These are phyloP conservation scores for Saguinus imperator DNA, from an alignment of 2,113 vertebrate species.

Conservation along the genomic window DNA sequence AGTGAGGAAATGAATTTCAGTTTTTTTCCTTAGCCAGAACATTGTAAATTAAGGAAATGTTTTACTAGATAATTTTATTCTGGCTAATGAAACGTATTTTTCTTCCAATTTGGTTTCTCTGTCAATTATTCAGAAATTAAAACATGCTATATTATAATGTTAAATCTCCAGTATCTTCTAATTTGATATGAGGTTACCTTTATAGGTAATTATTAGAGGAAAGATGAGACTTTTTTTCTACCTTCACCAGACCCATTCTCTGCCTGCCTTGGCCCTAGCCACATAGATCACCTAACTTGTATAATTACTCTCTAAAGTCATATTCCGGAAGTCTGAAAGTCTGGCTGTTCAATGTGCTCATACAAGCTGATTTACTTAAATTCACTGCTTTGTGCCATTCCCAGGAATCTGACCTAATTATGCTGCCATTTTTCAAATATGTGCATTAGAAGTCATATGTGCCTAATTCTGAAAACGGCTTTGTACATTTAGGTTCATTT, in stretches of 20 bases:
- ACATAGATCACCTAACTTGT: not conserved
- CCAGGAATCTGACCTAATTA: not conserved
- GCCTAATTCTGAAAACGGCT: constrained; percentile 55
- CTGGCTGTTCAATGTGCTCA: not conserved
- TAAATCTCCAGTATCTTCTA: constrained; percentile 11
- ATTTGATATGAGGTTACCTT: constrained; percentile 2
- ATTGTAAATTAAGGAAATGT: constrained; percentile 38
- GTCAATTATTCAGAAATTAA: constrained; percentile 51
- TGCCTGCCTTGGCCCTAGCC: not conserved
- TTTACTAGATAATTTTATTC: constrained; percentile 36
- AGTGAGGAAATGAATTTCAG: constrained; percentile 35
- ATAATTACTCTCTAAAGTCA: not conserved
- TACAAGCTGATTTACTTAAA: not conserved
- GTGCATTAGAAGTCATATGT: constrained; percentile 49
- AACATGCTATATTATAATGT: constrained; percentile 24
- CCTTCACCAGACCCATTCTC: not conserved
- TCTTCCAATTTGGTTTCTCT: constrained; percentile 33
- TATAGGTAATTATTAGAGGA: constrained; percentile 35
- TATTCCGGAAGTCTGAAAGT: not conserved
- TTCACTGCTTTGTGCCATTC: constrained; percentile 32
- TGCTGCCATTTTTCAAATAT: constrained; percentile 51
- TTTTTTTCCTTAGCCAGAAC: constrained; percentile 42
- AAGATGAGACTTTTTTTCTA: not conserved
- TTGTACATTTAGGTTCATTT: constrained; percentile 49
- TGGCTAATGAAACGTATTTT: constrained; percentile 52